Percentiles rank a stretch among this genome's conserved stretches.
phyloP scores from a whole-genome alignment of 1,140 invertebrate genomes.

The Agrypnia vestita region DNA sequence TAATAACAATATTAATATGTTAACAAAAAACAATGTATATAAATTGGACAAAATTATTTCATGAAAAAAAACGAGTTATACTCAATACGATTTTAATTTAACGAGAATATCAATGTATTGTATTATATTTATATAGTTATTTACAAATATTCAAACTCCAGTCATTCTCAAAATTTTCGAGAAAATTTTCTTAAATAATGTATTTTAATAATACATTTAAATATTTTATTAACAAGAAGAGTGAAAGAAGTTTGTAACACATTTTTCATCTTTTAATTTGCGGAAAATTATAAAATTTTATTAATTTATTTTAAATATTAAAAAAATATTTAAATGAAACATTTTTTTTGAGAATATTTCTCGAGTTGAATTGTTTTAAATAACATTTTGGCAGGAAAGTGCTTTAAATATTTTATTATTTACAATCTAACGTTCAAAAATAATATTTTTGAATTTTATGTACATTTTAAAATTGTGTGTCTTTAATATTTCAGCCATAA shows the following conservation, averaged over 20 bases:
- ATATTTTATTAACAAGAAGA: conserved; percentile 16
- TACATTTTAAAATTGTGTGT: background rate
- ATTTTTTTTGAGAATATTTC: background rate
- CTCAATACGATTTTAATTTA: conserved; percentile 10
- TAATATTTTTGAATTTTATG: conserved; percentile 8
- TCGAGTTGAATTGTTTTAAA: background rate
- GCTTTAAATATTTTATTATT: conserved; percentile 20
- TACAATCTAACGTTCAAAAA: background rate
- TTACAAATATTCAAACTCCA: conserved; percentile 29
- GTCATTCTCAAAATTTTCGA: conserved; percentile 16
- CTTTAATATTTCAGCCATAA: no score
- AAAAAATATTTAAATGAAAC: background rate
- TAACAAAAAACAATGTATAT: no score
- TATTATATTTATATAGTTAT: conserved; percentile 4
- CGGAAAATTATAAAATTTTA: background rate
- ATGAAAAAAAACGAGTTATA: conserved; percentile 7
- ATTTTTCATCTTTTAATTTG: background rate
- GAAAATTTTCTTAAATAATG: conserved; percentile 1
- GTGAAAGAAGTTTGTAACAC: background rate
- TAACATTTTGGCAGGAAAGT: conserved; percentile 35
- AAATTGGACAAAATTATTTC: no score
- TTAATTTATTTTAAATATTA: background rate
- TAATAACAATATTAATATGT: no score
- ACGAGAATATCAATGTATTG: conserved; percentile 10
- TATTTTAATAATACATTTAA: background rate